These are phyloP conservation scores for Parazoanthus darwini DNA, from an alignment of 92 coral and sea anemone species.

Conservation along the genomic window DNA sequence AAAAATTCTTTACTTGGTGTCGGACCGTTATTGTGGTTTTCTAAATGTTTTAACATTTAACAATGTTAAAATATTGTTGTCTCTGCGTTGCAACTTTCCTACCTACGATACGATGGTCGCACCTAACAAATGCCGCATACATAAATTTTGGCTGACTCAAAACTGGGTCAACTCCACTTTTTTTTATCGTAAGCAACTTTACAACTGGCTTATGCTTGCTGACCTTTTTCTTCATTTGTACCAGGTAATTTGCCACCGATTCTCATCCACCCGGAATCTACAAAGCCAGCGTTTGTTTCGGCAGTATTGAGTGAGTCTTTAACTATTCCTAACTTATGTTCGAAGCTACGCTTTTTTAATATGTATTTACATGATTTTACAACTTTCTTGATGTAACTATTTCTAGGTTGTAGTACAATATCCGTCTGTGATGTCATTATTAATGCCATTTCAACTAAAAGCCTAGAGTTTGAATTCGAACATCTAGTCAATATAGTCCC, in stretches of 20 bases:
- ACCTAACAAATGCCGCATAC: not conserved
- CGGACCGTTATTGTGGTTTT: not conserved
- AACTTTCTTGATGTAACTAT: not conserved
- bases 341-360: too few relatives aligned
- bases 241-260: too few relatives aligned
- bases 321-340: too few relatives aligned
- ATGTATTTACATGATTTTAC: too few relatives aligned
- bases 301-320: too few relatives aligned
- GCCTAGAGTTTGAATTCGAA: not conserved
- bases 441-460: not conserved
- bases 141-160: not conserved
- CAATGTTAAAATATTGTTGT: too few relatives aligned
- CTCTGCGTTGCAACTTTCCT: not conserved
- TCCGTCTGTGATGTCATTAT: not conserved
- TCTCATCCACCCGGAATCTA: too few relatives aligned
- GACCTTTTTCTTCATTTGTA: too few relatives aligned
- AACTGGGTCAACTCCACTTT: too few relatives aligned
- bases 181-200: not conserved
- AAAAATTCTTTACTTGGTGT: not conserved
- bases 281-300: too few relatives aligned
- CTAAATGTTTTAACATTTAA: not conserved
- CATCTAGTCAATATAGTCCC: not conserved
- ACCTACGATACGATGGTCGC: not conserved
- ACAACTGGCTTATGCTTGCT: not conserved
- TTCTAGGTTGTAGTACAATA: not conserved